These are phyloP conservation scores for Xiphophorus maculatus DNA, from an alignment of 2,113 vertebrate species.

Conservation along the genomic window DNA sequence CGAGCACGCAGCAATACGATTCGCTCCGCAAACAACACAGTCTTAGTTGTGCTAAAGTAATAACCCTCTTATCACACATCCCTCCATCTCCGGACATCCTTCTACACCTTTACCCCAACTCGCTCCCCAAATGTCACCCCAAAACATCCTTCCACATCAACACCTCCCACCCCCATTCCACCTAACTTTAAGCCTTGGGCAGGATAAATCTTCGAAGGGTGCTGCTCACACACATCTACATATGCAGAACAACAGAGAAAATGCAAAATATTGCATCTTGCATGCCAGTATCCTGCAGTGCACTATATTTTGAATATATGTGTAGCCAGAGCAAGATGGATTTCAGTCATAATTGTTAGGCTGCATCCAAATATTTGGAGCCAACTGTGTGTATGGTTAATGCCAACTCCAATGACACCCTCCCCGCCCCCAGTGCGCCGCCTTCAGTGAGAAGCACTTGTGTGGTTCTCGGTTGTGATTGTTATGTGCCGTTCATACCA, in stretches of 20 bases:
- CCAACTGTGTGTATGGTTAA: neutral
- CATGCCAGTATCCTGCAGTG: no score
- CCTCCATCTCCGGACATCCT: constrained; percentile 71
- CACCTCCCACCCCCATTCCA: constrained; percentile 50
- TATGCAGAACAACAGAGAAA: neutral
- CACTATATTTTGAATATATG: neutral
- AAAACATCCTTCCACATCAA: constrained; percentile 79
- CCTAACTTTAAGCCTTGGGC: constrained; percentile 18
- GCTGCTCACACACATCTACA: neutral
- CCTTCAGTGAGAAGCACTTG: neutral
- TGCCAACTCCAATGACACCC: constrained; percentile 6
- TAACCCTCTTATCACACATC: constrained; percentile 41
- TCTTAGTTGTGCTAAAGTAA: constrained; percentile 35
- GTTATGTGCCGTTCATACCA: constrained; percentile 1
- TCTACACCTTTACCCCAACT: constrained; percentile 67
- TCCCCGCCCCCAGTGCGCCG: neutral
- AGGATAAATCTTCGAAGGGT: constrained; percentile 9
- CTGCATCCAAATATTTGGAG: neutral
- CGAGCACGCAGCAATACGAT: constrained; percentile 8
- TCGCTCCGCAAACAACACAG: constrained; percentile 12
- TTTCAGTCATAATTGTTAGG: neutral
- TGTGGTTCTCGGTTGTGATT: constrained; percentile 18
- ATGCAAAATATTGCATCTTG: neutral
- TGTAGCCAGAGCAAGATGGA: constrained; percentile 30
- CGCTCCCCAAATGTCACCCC: constrained; percentile 65